phyloP scores from a whole-genome alignment of 30 jellyfish, hydroid and myxozoan species.

The Rhopilema esculentum region DNA sequence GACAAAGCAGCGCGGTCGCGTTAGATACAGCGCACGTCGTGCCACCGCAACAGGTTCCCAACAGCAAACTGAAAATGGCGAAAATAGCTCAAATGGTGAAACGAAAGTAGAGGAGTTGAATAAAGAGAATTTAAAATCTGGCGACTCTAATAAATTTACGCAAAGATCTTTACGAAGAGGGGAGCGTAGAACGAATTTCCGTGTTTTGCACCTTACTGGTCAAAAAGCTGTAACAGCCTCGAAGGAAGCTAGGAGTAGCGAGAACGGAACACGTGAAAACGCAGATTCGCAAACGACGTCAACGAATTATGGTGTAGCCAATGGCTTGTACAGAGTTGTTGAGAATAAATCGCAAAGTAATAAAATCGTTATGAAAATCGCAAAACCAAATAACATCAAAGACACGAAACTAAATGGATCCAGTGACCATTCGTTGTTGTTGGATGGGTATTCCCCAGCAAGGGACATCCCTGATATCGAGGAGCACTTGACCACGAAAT shows the following conservation, averaged over 20 bases:
- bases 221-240: conserved; percentile 18
- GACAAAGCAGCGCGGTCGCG: conserved; percentile 42
- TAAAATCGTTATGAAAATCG: conserved; percentile 68
- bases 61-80: conserved; percentile 2
- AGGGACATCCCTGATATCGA: conserved; percentile 70
- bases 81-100: conserved; percentile 3
- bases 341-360: conserved; percentile 65
- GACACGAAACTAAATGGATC: conserved; percentile 54
- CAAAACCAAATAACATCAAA: conserved; percentile 65
- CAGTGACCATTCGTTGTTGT: conserved; percentile 50
- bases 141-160: conserved; percentile 2
- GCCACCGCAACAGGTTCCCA: neutral
- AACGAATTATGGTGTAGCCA: conserved; percentile 15
- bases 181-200: conserved; percentile 47
- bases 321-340: conserved; percentile 74
- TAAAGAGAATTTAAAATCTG: conserved; percentile 29
- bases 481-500: conserved; percentile 56
- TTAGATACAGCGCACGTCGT: conserved; percentile 33
- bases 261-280: conserved; percentile 41
- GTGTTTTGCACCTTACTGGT: conserved; percentile 47
- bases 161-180: conserved; percentile 45
- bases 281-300: conserved; percentile 14
- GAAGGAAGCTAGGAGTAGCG: neutral
- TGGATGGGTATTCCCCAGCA: conserved; percentile 75
- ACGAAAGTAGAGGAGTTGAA: conserved; percentile 30